Conservation (phyloP, 2,888 invertebrate genomes). For the Cataglyphis altisquamis region DNA sequence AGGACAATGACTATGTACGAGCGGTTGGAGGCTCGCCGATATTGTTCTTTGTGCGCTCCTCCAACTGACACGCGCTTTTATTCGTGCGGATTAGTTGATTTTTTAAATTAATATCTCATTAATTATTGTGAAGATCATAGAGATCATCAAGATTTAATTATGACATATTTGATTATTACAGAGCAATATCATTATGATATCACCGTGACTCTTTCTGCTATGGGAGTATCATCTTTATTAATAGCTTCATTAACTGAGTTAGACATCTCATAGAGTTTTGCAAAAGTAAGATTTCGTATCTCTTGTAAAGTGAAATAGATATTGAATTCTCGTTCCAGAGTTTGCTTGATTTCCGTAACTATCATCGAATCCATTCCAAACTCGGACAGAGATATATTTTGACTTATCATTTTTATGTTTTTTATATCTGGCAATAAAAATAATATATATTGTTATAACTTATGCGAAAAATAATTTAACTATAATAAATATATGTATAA, state of each 20-base stretch:
- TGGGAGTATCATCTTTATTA: too few species aligned
- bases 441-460: background rate
- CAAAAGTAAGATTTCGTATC: constrained; percentile 93
- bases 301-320: constrained; percentile 94
- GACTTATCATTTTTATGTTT: constrained; percentile 89
- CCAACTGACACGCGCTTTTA: too few species aligned
- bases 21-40: too few species aligned
- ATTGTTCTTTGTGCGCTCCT: too few species aligned
- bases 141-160: too few species aligned
- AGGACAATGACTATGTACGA: too few species aligned
- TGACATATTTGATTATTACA: too few species aligned
- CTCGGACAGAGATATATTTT: constrained; percentile 93
- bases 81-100: too few species aligned
- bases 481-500: background rate
- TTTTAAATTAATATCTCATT: too few species aligned
- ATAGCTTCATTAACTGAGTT: background rate
- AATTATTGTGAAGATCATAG: too few species aligned
- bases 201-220: too few species aligned
- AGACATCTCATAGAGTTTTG: constrained; percentile 87
- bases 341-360: constrained; percentile 98
- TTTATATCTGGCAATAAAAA: constrained; percentile 78
- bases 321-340: constrained; percentile 95
- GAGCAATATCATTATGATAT: too few species aligned
- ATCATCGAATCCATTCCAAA: constrained; percentile 98
- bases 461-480: background rate